Base-by-base conservation (phyloP, 2,113 vertebrate genomes). In the Camelus bactrianus region DNA sequence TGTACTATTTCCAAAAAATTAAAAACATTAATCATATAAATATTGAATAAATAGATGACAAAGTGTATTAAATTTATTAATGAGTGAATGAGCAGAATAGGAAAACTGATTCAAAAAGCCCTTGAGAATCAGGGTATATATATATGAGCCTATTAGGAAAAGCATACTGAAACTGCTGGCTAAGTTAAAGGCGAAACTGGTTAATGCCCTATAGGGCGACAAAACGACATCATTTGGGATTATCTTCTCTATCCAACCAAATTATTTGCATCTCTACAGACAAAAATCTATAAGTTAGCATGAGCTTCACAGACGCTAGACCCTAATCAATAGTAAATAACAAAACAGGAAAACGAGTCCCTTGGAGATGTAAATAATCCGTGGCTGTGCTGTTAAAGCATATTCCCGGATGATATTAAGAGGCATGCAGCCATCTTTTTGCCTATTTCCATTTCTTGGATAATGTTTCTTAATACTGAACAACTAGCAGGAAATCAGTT, bases 241-340 rank as follows among this genome's bases (percentile, higher is more conserved):
- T 88, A 46, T 85, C 42, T 60, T 60, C 30, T 80, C 38, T 84
- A 60, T 15, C 32, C 2, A 3, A 52, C 5, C 77, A 92, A 46
- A 46, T 60, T 38, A 64, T 88, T 94, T 75, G n/a, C 24, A 80
- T 77, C 38, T 92, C 14, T 92, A 72, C 50, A 80, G 50, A 80
- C 38, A 84, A 92, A 93, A 60, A 56, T 80, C 38, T 84, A 2
- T 79, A 73, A 42, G 7, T 73, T 80, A 62, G 50, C 30, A 54
- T 84, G 35, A 48, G 46, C 22, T 73, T 80, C 58, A 73, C 48
- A 92, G 56, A 92, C 24, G 73, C 38, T 42, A 60, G 48, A 20
- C 6, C 38, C 26, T 70, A 46, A 79, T 94, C 32, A 60, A 79
- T 79, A 73, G 20, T 73, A 84, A 82, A 79, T 32, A 79, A 35